A percentile compares a stretch with the other conserved stretches of the same genome.
Evolutionary conservation across 2,797 vertebrate species (phyloP).

Genomic region (Phrynocephalus guinanensis): DNA sequence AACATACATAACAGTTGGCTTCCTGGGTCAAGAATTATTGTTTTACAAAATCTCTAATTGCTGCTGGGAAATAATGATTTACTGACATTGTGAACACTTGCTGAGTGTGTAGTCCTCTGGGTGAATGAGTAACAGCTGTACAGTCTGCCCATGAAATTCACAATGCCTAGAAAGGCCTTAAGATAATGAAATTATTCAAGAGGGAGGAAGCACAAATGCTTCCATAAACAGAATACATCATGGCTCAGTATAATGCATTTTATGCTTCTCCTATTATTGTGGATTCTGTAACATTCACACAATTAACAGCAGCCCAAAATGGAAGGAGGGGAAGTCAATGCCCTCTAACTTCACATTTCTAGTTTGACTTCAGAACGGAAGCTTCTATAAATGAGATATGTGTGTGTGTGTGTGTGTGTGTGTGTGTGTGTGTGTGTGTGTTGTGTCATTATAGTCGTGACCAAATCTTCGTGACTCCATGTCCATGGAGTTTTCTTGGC

Average conservation of each 20-base stretch:
- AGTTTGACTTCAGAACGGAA: neutral
- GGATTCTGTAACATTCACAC: neutral
- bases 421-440: too few relatives aligned
- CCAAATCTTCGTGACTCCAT: too few relatives aligned
- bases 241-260: neutral
- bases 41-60: neutral
- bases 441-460: too few relatives aligned
- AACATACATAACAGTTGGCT: neutral
- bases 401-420: too few relatives aligned
- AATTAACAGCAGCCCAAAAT: neutral
- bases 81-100: neutral
- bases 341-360: neutral
- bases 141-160: neutral
- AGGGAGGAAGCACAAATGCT: neutral
- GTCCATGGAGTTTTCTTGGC: too few relatives aligned
- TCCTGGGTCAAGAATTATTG: neutral
- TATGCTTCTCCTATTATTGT: neutral
- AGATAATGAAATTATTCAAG: constrained; percentile 9
- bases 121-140: neutral
- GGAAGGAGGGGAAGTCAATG: neutral
- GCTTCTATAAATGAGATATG: neutral
- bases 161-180: neutral
- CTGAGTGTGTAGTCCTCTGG: neutral
- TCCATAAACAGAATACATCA: neutral
- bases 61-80: neutral